Evolutionary conservation across 2,797 vertebrate species (phyloP), one percentile per base, ranked within the genome.

Genomic region (Pseudocheirus occidentalis): DNA sequence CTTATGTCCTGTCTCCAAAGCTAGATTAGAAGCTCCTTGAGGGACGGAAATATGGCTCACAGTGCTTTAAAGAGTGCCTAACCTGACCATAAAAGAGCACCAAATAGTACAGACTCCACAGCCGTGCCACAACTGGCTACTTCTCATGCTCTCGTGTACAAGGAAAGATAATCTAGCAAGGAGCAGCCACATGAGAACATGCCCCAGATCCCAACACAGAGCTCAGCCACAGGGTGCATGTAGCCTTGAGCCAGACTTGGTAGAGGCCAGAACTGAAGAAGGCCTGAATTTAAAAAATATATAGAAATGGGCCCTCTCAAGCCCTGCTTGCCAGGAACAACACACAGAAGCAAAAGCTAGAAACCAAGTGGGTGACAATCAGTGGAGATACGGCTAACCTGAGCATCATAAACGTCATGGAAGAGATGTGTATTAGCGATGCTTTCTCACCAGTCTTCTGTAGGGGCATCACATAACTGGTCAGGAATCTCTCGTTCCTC

Each of bases 21-120:
- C 73, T 93, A 95, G 24, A 96, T 29, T 58, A 90, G 28, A 94
- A 93, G 55, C 59, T 52, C 28, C 12, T 93, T 59, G 93, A n/a
- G 55, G 14, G 52, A 31, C 93, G 54, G 11, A 55, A 59, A 0
- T 59, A 0, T 62, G 50, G 66, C 91, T 92, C 73, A 10, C 58
- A 62, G 90, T 93, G 95, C 90, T 56, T 46, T 24, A 31, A 52
- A 52, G 52, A 92, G 90, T 46, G 62, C 92, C 95, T 12, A 21
- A 94, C 66, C 13, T 1, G 66, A 40, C 66, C n/a, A 40, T 24
- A 18, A 81, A 81, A 40, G 18, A 46, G n/a, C 10, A 24, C n/a
- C 66, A 73, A 21, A 73, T 21, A 40, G 34, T 21, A 21, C 0
- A 18, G 16, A 89, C 27, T 56, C 66, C 24, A 9, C 55, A 29